Evolutionary conservation across 2,888 invertebrate species (phyloP), one percentile per base, ranked within the genome.

Genomic region (Hipparchia sbordonii): DNA sequence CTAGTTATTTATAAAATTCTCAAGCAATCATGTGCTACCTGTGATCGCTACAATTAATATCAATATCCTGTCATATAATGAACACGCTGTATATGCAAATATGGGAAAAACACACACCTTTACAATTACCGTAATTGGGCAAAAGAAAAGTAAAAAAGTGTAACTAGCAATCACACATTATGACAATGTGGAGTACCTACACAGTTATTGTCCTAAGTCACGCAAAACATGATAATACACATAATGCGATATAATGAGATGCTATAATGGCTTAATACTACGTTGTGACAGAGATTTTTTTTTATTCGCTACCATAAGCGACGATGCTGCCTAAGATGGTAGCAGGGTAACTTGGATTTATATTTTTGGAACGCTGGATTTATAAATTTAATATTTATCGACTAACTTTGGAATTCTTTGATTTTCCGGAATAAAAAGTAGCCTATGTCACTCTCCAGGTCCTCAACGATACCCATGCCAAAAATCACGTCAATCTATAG

Each of bases 41-140:
- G 57, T 57, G 23, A 23, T 75, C 75, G 72, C 75, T 74, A 23
- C 72, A 70, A 69, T 71, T 74, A 61, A 61, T 73, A 69, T 33
- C 65, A 13, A 69, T 68, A 70, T 76, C 68, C 56, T 68, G 62
- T 46, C 13, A 45, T n/a, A 45, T 45, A 48, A 72, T 75, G 74
- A 77, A 76, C 23, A 23, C 77, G 76, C 73, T 67, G 57, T 59
- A n/a, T 46, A 71, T 59, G 23, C 59, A 54, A 60, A 67, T 57
- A 48, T 59, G 54, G 57, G 72, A 56, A 52, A 68, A 68, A 48
- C 33, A 60, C 60, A 68, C 59, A 68, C 57, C 59, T 57, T 59
- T 8, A 60, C 48, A 48, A 59, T 59, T 51, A 60, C 39, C 48
- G 67, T 67, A 67, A 67, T 67, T 54, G 33, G 45, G 59, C 48